phyloP scores from a whole-genome alignment of 2,113 vertebrate genomes.

The Platichthys stellatus region DNA sequence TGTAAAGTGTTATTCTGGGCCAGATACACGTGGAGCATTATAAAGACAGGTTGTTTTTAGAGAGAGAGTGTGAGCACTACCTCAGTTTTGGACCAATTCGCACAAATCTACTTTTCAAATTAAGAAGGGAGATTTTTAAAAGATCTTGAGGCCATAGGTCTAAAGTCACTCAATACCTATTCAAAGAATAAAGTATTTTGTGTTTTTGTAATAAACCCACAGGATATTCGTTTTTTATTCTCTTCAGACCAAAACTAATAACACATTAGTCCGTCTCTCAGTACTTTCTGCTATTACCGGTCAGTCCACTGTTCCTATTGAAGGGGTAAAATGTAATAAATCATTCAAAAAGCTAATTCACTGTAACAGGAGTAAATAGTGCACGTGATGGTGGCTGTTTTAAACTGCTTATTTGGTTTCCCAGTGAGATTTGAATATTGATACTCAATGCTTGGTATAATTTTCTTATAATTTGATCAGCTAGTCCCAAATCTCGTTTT shows the following conservation, averaged over 20 bases:
- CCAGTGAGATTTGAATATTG: background rate
- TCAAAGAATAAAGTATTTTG: background rate
- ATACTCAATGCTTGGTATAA: background rate
- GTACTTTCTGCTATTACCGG: background rate
- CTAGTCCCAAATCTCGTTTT: background rate
- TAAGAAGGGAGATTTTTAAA: too few relatives aligned
- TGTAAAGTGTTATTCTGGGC: slow-evolving; percentile 53
- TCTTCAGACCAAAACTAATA: background rate
- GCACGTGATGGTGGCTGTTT: background rate
- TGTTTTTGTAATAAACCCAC: too few relatives aligned
- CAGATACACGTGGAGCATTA: slow-evolving; percentile 15
- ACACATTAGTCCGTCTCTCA: background rate
- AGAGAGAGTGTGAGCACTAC: background rate
- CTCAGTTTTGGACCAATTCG: slow-evolving; percentile 23
- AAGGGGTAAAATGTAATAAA: background rate
- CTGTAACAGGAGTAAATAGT: too few relatives aligned
- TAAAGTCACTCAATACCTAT: background rate
- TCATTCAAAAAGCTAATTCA: background rate
- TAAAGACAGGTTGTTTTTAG: slow-evolving; percentile 40
- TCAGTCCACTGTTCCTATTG: background rate
- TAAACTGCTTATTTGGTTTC: background rate
- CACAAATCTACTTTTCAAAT: background rate
- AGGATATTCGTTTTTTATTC: background rate
- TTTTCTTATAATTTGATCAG: background rate
- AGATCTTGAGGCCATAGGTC: background rate